Evolutionary conservation across 1,140 invertebrate genomes (phyloP).

Genomic region (Meloidogyne chitwoodi): DNA sequence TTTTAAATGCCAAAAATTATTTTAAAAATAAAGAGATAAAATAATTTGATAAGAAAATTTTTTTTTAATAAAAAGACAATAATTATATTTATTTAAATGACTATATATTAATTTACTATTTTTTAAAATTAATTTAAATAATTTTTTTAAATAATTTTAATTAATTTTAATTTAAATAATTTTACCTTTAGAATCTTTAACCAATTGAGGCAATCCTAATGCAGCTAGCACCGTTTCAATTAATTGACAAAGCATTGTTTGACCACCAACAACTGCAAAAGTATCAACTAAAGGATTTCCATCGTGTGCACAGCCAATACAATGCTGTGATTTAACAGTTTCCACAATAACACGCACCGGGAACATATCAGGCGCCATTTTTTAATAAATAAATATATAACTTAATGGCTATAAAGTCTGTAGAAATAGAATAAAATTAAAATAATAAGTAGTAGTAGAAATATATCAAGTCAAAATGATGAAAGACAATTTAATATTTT

Average conservation of each 20-base stretch:
- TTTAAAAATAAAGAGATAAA: no score
- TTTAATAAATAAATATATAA: not conserved
- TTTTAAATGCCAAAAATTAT: no score
- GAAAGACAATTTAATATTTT: not conserved
- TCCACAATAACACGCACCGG: slow-evolving; percentile 46
- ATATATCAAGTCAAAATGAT: not conserved
- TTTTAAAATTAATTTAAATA: no score
- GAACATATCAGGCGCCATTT: slow-evolving; percentile 38
- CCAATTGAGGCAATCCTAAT: slow-evolving; percentile 44
- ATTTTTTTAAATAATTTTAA: no score
- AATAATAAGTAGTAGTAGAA: not conserved
- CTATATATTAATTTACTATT: no score
- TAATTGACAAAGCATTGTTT: slow-evolving; percentile 38
- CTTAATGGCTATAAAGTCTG: not conserved
- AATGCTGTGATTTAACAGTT: slow-evolving; percentile 43
- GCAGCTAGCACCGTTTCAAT: slow-evolving; percentile 46
- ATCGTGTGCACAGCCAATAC: slow-evolving; percentile 40
- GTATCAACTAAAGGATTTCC: slow-evolving; percentile 42
- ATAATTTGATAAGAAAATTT: no score
- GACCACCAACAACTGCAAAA: slow-evolving; percentile 41
- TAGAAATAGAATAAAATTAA: not conserved
- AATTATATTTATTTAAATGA: no score
- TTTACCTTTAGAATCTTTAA: slow-evolving; percentile 37
- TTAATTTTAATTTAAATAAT: no score
- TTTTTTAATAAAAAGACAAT: no score